phyloP scores from a whole-genome alignment of 2,797 vertebrate species.

The Hozukius guyotensis region DNA sequence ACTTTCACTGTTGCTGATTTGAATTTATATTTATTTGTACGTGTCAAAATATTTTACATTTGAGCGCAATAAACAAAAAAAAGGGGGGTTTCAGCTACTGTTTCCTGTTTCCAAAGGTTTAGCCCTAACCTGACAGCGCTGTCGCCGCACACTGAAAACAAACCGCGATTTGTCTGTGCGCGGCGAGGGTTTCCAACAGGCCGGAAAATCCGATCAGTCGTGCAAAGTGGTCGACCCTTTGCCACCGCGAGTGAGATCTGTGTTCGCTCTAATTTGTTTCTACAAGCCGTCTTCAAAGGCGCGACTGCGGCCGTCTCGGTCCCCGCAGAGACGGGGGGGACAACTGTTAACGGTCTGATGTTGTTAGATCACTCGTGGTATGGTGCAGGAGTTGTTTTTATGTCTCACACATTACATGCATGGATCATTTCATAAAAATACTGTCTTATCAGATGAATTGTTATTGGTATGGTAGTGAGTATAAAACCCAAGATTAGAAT shows the following conservation, averaged over 20 bases:
- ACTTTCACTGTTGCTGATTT: conserved; percentile 25
- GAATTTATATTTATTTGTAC: conserved; percentile 23
- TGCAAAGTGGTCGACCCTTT: conserved; percentile 39
- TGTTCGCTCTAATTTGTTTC: conserved; percentile 49
- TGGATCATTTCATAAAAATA: background rate
- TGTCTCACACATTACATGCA: background rate
- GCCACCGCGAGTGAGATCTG: conserved; percentile 25
- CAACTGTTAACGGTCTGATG: conserved; percentile 9
- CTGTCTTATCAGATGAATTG: background rate
- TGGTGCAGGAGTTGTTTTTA: background rate
- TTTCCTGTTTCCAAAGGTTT: conserved; percentile 1
- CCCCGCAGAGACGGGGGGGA: conserved; percentile 12
- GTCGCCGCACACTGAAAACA: conserved; percentile 25
- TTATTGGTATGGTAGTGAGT: fast-evolving
- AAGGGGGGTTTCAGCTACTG: background rate
- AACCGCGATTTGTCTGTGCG: conserved; percentile 12
- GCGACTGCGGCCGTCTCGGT: background rate
- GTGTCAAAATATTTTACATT: conserved; percentile 35
- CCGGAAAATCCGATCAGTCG: conserved; percentile 46
- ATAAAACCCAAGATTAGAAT: no score
- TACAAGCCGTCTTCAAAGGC: conserved; percentile 11
- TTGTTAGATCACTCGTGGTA: background rate
- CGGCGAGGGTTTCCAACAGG: conserved; percentile 19
- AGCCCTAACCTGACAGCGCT: conserved; percentile 26
- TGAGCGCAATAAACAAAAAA: conserved; percentile 3